Evolutionary conservation across 2,113 vertebrate species (phyloP), one percentile per base, ranked within the genome.

Genomic region (Barbus barbus): DNA sequence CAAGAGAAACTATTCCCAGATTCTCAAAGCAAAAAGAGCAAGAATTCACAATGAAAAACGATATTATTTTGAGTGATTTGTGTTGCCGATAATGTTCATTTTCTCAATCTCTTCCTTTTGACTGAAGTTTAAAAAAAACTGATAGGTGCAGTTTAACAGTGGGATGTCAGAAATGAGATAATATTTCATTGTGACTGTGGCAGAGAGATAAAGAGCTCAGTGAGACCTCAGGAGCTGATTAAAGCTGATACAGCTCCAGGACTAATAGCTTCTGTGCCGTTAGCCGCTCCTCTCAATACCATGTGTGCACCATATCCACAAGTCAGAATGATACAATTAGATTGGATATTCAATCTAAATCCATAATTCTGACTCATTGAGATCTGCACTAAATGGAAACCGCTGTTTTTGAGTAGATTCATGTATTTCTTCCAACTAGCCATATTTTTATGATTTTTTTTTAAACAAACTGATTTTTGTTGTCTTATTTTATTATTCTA

Each of bases 161-260:
- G 18, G 20, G 26, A 33, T 14, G 7, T 38, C 26, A 56, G 24
- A 53, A 65, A 63, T 83, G 26, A 76, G 53, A 77, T 74, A 51
- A 63, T 63, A 46, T 51, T 76, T 76, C 26, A 48, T 63, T 60
- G 36, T 48, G 82, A 16, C 71, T n/a, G 56, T 44, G 36, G 36
- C 69, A 75, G 69, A 44, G 14, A 48, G 78, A 81, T 65, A 63
- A 78, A 80, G 28, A 51, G 61, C 72, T 78, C 38, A 84, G 61
- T n/a, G 65, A 44, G 44, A 84, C 24, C 82, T 78, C 56, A 74
- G 44, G 38, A 58, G n/a, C 53, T 67, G 86, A 85, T 71, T 75
- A 26, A 28, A 67, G 71, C 80, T 20, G 61, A 83, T 80, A 67
- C 41, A 44, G 41, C 41, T 44, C 41, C 41, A 44, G 41, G 41